These are phyloP conservation scores for Coelopa frigida DNA, from an alignment of 1,140 invertebrate genomes.

Conservation along the genomic window DNA sequence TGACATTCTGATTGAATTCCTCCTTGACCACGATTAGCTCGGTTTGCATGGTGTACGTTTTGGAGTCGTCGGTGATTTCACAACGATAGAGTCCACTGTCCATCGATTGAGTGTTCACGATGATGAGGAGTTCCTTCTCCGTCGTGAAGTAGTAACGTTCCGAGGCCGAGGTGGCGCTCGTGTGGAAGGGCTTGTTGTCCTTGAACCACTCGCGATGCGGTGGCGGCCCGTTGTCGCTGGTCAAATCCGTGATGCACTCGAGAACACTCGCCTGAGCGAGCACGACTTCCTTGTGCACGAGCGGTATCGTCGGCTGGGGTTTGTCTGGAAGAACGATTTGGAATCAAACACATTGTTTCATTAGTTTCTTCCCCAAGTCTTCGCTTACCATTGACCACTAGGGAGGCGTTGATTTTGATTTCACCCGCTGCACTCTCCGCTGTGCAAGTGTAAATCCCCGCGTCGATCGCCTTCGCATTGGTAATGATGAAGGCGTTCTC, in stretches of 20 bases:
- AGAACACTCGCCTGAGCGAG: constrained; percentile 74
- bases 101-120: constrained; percentile 64
- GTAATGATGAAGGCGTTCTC: constrained; percentile 91
- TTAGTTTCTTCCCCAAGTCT: background rate
- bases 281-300: constrained; percentile 72
- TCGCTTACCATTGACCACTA: constrained; percentile 69
- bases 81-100: constrained; percentile 87
- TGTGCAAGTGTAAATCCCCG: constrained; percentile 89
- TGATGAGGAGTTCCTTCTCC: constrained; percentile 80
- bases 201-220: constrained; percentile 86
- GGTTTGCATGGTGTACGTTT: constrained; percentile 30
- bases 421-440: constrained; percentile 83
- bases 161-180: constrained; percentile 55
- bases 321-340: constrained; percentile 57
- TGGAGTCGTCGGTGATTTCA: constrained; percentile 57
- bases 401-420: constrained; percentile 79
- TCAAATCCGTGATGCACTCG: constrained; percentile 79
- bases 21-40: constrained; percentile 48
- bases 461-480: constrained; percentile 78
- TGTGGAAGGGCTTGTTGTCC: constrained; percentile 56
- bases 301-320: constrained; percentile 63
- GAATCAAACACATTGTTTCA: no score
- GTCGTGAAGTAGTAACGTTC: constrained; percentile 72
- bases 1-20: constrained; percentile 34
- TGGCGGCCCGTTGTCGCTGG: constrained; percentile 57